Evolutionary conservation across 2,113 vertebrate genomes (phyloP), one percentile per base, ranked within the genome.

Genomic region (Siniperca chuatsi): DNA sequence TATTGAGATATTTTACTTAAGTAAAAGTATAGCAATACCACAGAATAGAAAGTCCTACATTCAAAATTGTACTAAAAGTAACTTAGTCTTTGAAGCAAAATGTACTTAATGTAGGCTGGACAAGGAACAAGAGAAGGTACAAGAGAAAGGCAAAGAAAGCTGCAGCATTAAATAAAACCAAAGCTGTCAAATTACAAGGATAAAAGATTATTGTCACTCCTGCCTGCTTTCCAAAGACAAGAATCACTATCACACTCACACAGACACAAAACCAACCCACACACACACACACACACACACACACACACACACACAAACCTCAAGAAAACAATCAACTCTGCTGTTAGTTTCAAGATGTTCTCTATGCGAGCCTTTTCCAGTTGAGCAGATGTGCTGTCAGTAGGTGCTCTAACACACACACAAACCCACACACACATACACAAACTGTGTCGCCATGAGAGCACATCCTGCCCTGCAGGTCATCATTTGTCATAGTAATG

Each of bases 401-500:
- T 73, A 52, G 54, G 68, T 42, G 66, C 60, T 82, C 33, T 37
- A 25, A 15, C 23, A 29, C n/a, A 48, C 40, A 44, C 64, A 44
- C n/a, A 10, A 10, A 65, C 20, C 0, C 21, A 58, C n/a, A n/a
- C 55, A 42, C 72, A 62, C 48, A 8, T 1, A 64, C n/a, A 60
- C 52, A 37, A 20, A 33, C 18, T 66, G 70, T 48, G 25, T 84
- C 33, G 66, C 1, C 29, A 55, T 65, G 15, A 79, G 62, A 79
- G 67, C 46, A n/a, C 61, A 75, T 60, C 20, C 58, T 12, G 33
- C 23, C 64, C 79, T 79, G 65, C n/a, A 33, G 74, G 35, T 76
- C 54, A 69, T 78, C 72, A 37, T 89, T 89, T 81, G 42, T 91
- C 84, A 89, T 75, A 68, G 57, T 83, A 75, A 87, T 85, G 73